Evolutionary conservation across 1,140 invertebrate species (phyloP), one percentile per base, ranked within the genome.

Genomic region (Choristoneura fumiferana): DNA sequence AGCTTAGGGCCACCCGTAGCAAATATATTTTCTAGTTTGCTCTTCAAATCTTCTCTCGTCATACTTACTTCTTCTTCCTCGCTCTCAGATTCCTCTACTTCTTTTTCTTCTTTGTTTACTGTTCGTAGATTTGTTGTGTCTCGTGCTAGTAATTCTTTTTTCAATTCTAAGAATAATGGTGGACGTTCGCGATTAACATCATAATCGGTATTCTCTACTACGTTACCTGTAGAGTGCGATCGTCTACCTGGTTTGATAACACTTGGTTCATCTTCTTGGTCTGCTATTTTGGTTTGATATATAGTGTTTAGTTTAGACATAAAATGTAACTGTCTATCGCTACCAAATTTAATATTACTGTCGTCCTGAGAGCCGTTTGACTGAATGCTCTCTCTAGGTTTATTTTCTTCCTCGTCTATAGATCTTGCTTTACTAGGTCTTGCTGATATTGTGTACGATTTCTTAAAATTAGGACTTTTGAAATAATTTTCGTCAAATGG

Each of bases 401-500:
- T 75, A 18, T 54, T 70, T 54, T 73, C 65, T 60, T 82, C 73
- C 14, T 64, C 59, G 1, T 63, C 55, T 15, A 63, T 56, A 57
- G 58, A 14, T 67, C 67, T 71, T 36, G 29, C 43, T 63, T 69
- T 81, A 15, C 60, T 58, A 8, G 78, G 73, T 56, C 69, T 67
- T 34, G 63, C 61, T 18, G 77, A 69, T 65, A 84, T 71, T 15
- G 81, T 81, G 39, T 84, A 78, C 5, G 77, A 75, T 71, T 85
- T 88, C 59, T 75, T 81, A 57, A 81, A 78, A 36, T 59, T 66
- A n/a, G 79, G 73, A 60, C 54, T 79, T 9, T 69, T 65, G 33
- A 88, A 88, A 43, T 62, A 81, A 22, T 77, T 81, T 67, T 85
- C 84, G 57, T 88, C 83, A 22, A 84, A 57, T n/a, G 84, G 85